Percentiles rank a stretch among this genome's conserved stretches.
Evolutionary conservation across 2,113 vertebrate genomes (phyloP).

Genomic region (Etia nguti): DNA sequence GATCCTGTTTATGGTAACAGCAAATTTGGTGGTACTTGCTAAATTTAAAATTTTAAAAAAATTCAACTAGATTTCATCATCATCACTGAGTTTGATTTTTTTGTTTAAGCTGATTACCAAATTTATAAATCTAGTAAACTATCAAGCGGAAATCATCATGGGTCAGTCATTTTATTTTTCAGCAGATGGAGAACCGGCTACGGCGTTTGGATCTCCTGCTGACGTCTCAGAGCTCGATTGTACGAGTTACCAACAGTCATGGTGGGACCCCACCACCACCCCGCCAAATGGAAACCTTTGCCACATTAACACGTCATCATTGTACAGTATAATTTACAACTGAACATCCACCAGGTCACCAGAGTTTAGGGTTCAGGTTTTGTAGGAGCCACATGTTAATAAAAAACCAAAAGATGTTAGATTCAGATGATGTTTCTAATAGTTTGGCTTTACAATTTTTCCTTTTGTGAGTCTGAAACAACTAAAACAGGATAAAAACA

Average conservation of each 20-base stretch:
- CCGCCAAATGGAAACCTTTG: not conserved
- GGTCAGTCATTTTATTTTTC: no score
- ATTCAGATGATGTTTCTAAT: not conserved
- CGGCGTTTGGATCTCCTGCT: not conserved
- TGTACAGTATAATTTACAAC: not conserved
- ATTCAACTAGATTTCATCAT: not conserved
- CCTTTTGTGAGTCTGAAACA: not conserved
- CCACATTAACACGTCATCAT: not conserved
- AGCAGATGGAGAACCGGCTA: no score
- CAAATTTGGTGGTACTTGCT: not conserved
- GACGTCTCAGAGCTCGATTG: fast-evolving
- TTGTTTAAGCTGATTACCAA: no score
- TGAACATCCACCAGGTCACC: not conserved
- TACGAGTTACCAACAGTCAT: not conserved
- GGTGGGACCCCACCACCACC: not conserved
- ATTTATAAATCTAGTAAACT: no score
- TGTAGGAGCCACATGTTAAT: not conserved
- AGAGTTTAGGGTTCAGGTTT: not conserved
- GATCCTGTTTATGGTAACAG: not conserved
- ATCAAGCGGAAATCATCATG: no score
- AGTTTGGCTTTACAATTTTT: fast-evolving
- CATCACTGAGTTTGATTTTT: no score
- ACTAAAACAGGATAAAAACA: not conserved
- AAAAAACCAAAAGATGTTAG: not conserved
- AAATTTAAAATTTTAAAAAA: not conserved